Base-by-base conservation (phyloP, 1,140 invertebrate genomes). In the Diploscapter pachys region DNA sequence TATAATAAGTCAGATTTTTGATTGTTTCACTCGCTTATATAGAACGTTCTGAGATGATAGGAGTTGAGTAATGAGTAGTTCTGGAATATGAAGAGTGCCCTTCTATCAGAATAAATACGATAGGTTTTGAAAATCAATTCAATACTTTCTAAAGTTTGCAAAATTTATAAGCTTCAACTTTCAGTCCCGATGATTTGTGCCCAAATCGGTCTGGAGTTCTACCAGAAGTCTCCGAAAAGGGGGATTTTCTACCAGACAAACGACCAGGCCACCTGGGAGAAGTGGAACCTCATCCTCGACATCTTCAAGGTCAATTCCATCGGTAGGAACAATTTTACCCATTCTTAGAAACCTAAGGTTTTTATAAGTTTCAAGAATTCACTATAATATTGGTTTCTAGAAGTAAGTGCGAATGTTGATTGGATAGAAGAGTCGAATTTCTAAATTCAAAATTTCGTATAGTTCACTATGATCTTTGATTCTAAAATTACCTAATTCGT, bases 241-340 rank as follows among this genome's bases (percentile, higher is more conserved):
- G 65, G 49, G 13, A 62, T 52, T 48, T 68, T 52, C 52, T 55
- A 52, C 6, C 48, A 55, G 5, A n/a, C 66, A 3, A 52, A 68
- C 9, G 73, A 74, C n/a, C 51, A 56, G 6, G 63, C 63, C 9
- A 49, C 65, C 5, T 74, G 73, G 73, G 73, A 74, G 53, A 50
- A 63, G 48, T 74, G 73, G 73, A 74, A 69, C 6, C 9, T 74
- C 51, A 64, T 74, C 31, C 13, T 74, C n/a, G 73, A 74, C 53
- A 64, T 74, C 6, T 74, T 74, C 73, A 53, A 56, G n/a, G 73
- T 74, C 50, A 62, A 64, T 13, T 68, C 73, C 3, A 63, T 63
- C 13, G 71, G 57, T 59, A 59, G 57, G 57, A 59, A 11, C 57
- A 11, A 1, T 31, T 31, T 31, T 11, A 59, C 31, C 1, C 2